Base-by-base conservation (phyloP, 2,888 invertebrate species). In the Polymixis flavicincta region DNA sequence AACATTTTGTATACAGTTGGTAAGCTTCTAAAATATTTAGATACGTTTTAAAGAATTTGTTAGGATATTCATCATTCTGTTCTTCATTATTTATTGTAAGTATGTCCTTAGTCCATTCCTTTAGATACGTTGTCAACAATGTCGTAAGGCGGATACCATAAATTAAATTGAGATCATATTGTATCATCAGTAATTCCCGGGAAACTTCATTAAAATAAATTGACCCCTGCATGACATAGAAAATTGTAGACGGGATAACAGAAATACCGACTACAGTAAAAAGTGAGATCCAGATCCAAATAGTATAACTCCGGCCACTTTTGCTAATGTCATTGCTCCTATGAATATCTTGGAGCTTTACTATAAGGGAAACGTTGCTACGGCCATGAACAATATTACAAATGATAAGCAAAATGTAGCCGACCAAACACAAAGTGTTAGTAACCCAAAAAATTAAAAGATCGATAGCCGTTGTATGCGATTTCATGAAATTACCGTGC, bases 251-350 rank as follows among this genome's bases (percentile, higher is more conserved):
- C 48, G 28, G 11, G 0, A 60, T 13, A 59, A 19, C 42, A 45
- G 0, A 45, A 13, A 69, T 11, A 17, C 11, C 2, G 13, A 13
- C 0, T 28, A 69, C 7, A 19, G 22, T 32, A 17, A 45, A 4
- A 17, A 64, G 4, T 45, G 64, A 63, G 17, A 73, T 52, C 73
- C 73, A 73, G n/a, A 13, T 71, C 50, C 73, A 60, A 32, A 32
- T 32, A 32, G 32, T 32, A 32, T 32, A 32, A 32, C 32, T 32
- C 4, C 2, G 32, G 2, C 2, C 2, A 32, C 32, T 32, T 32
- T 32, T 32, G 4, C 32, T 32, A 32, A 32, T 32, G 4, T 32
- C 32, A 32, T 3, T 32, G 2, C 4, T 32, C 32, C 32, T 32
- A 32, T 32, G 4, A 32, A 32, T 32, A 4, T 32, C 32, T 32